Base-by-base conservation (phyloP, 2,113 vertebrate genomes). In the Myiopsitta monachus region DNA sequence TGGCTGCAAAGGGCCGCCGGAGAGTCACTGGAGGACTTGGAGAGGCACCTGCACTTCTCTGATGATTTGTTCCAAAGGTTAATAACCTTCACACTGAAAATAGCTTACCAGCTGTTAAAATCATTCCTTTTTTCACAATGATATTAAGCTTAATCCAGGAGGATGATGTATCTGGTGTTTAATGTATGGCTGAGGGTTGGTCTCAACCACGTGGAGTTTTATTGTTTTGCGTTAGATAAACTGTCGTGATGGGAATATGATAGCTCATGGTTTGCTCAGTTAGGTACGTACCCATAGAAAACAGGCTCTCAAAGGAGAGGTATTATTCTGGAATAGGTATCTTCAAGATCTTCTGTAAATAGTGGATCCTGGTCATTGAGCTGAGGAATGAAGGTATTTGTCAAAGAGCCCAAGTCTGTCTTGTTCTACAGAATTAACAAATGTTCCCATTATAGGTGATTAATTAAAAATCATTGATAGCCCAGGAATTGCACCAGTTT, bases 21-120 rank as follows among this genome's bases (percentile, higher is more conserved):
- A 26, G 84, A 78, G 33, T 62, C 11, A 0, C 66, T 26, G 12
- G 51, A 78, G 74, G 68, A 24, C 14, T 51, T 26, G 1, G 14
- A 57, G 82, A 47, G 63, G 57, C 72, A 69, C 30, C 63, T 73
- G 8, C 28, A 2, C 68, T 74, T 66, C 59, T 43, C 68, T 19
- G 33, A 16, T 52, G 22, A 55, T 81, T 95, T 44, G 13, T 62
- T 91, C 59, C 64, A 54, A 75, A 78, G 89, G 73, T 95, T 70
- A 81, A 59, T 59, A 69, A 84, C 69, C 84, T 55, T 79, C 87
- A 31, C 84, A 67, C 61, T 68, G 76, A 28, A 57, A 87, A 44
- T 5, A 41, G 22, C 72, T 46, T 5, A 8, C 84, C 64, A 87
- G 89, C 95, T 91, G 83, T 88, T 90, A 77, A 83, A 86, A 66